phyloP scores from a whole-genome alignment of 2,888 invertebrate species.

The Philhelius pedissequus region DNA sequence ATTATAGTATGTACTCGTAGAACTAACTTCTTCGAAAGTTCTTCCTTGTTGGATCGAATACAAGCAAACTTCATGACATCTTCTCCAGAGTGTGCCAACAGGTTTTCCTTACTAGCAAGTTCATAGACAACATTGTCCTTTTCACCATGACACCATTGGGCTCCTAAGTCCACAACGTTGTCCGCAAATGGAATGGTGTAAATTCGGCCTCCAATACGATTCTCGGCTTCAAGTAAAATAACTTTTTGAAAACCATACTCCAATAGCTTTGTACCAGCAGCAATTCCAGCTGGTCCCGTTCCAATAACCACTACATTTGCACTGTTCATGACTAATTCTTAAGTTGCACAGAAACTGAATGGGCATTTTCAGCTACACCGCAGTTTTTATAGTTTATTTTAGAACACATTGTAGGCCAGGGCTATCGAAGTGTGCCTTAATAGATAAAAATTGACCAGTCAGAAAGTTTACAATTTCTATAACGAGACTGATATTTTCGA shows the following conservation, averaged over 20 bases:
- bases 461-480: not conserved
- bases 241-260: constrained; percentile 80
- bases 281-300: constrained; percentile 78
- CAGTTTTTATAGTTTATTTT: not conserved
- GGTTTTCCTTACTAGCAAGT: constrained; percentile 73
- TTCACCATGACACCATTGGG: constrained; percentile 79
- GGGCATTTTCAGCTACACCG: not conserved
- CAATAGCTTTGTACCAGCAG: constrained; percentile 78
- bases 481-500: no score
- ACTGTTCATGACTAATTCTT: constrained; percentile 58
- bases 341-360: not conserved
- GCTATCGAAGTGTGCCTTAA: no score
- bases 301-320: constrained; percentile 77
- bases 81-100: constrained; percentile 74
- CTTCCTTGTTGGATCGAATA: constrained; percentile 77
- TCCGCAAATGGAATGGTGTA: constrained; percentile 81
- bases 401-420: not conserved
- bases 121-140: constrained; percentile 78
- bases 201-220: constrained; percentile 84
- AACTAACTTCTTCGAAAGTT: constrained; percentile 76
- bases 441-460: not conserved
- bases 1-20: constrained; percentile 77
- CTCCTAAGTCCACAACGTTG: constrained; percentile 79
- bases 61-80: constrained; percentile 71
- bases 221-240: constrained; percentile 82